Evolutionary conservation across 2,888 invertebrate genomes (phyloP).

Genomic region (Patella caerulea): DNA sequence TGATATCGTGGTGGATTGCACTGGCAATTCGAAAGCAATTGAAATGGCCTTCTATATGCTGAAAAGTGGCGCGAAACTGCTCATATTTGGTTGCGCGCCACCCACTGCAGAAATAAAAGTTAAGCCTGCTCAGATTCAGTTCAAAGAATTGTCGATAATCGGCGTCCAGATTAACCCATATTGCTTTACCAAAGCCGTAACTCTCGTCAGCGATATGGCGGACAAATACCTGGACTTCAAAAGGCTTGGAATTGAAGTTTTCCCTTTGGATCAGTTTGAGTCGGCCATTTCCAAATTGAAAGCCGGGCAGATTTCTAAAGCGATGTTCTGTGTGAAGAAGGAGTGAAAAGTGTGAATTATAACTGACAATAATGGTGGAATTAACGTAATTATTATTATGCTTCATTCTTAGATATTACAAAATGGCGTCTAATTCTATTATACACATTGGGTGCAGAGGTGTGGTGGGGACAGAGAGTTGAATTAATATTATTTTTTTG

Average conservation of each 20-base stretch:
- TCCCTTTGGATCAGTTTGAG: background rate
- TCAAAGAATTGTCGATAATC: background rate
- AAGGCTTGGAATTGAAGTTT: background rate
- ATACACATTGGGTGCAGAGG: too few relatives aligned
- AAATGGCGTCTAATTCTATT: too few relatives aligned
- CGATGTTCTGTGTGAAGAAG: background rate
- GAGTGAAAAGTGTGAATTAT: too few relatives aligned
- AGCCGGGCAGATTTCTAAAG: background rate
- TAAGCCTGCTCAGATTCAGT: background rate
- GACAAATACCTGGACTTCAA: background rate
- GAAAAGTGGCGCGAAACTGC: background rate
- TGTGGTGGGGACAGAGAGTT: too few relatives aligned
- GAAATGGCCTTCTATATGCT: background rate
- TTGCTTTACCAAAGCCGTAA: background rate
- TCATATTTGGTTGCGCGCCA: background rate
- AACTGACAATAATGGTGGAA: too few relatives aligned
- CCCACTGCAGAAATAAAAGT: background rate
- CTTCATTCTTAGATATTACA: too few relatives aligned
- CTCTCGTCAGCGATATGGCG: background rate
- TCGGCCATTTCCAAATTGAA: background rate
- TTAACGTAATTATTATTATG: too few relatives aligned
- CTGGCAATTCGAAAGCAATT: background rate
- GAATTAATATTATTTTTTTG: too few relatives aligned
- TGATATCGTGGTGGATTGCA: constrained; percentile 5
- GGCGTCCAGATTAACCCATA: background rate